Evolutionary conservation across 2,797 vertebrate species (phyloP), one percentile per base, ranked within the genome.

Genomic region (Syngnathus acus): DNA sequence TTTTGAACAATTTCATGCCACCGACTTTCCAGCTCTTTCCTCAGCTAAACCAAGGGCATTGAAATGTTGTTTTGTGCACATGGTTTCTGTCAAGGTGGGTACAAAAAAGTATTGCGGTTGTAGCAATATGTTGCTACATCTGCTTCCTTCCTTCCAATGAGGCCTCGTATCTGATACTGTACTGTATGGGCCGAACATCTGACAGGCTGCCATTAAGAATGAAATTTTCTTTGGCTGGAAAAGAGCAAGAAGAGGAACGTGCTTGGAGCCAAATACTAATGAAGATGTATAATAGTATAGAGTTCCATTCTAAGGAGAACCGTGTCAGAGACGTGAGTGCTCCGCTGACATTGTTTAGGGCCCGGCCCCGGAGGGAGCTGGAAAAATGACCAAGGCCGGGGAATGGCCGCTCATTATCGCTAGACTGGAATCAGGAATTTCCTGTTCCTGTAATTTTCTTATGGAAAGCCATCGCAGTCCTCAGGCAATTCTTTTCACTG

Each of bases 391-490:
- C 78, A 72, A 75, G 85, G 75, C 81, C 72, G 72, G 81, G 79
- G 80, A 87, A 85, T 48, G 76, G 80, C 81, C 72, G 70, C 84
- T 90, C 83, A 88, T 89, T 91, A 91, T 88, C 89, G 74, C 78
- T 75, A 77, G 79, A 85, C 84, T 84, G 80, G 79, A 89, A 88
- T 88, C 82, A 85, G 88, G 86, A 86, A 86, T 89, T 89, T 90
- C 84, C 85, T 87, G 80, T 86, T 85, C 74, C 77, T 80, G 67
- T 67, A 73, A 65, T 66, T 81, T 77, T 68, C 72, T 23, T 57
- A 80, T 69, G 68, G 74, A 69, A 79, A 79, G 62, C 72, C 48
- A 40, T 51, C 39, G 55, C 57, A 70, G 70, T 64, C 57, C 39
- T 59, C n/a, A 38, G 60, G 21, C 61, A 50, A 57, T 62, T 69